Conservation (phyloP, 2,113 vertebrate genomes). For the Pangasianodon hypophthalmus region DNA sequence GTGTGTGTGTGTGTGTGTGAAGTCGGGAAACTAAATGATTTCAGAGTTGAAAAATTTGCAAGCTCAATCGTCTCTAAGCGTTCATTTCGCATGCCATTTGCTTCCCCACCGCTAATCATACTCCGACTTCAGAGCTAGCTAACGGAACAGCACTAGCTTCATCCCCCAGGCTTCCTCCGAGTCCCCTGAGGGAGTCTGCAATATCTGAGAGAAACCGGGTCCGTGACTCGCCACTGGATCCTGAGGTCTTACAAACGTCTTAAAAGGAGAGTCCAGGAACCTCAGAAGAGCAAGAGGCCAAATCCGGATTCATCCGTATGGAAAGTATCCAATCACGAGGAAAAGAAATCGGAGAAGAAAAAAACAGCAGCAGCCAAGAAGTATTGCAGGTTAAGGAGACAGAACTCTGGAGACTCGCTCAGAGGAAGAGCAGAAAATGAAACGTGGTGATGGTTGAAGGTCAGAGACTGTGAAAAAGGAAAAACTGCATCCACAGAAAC, state of each 20-base stretch:
- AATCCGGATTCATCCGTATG: not conserved
- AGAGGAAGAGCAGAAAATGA: constrained; percentile 28
- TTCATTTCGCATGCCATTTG: not conserved
- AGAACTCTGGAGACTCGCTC: constrained; percentile 18
- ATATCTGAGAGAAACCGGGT: not conserved
- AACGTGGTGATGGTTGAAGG: constrained; percentile 20
- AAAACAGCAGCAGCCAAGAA: not conserved
- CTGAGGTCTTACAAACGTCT: not conserved
- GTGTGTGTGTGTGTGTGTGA: constrained; percentile 28
- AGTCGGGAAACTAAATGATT: constrained; percentile 60
- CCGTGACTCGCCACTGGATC: not conserved
- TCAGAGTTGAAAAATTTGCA: constrained; percentile 64
- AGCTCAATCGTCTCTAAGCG: not conserved
- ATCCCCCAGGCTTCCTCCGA: not conserved
- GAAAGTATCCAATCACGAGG: not conserved
- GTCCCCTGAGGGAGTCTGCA: not conserved
- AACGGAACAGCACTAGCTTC: not conserved
- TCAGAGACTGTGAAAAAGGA: constrained; percentile 15
- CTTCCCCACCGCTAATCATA: not conserved
- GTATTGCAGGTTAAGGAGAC: constrained; percentile 18
- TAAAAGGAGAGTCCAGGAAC: constrained; percentile 8
- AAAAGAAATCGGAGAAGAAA: not conserved
- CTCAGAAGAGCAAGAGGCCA: constrained; percentile 7
- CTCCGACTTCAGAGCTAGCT: not conserved
- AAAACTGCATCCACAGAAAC: constrained; percentile 35